Evolutionary conservation across 2,888 invertebrate species (phyloP).

Genomic region (Harpagoxenus sublaevis): DNA sequence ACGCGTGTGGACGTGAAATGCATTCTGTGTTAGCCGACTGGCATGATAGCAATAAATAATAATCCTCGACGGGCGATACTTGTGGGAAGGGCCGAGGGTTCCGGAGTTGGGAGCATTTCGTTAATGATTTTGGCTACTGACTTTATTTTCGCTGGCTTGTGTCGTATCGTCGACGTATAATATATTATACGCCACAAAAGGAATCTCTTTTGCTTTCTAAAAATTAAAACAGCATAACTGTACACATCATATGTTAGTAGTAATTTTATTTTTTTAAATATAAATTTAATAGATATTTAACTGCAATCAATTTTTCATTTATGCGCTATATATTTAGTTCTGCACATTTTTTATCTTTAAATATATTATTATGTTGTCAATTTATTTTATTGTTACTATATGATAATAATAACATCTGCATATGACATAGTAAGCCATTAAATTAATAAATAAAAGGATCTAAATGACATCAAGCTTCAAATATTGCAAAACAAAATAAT

Average conservation of each 20-base stretch:
- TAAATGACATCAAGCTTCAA: neutral
- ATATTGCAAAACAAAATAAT: neutral
- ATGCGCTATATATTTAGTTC: neutral
- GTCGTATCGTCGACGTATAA: neutral
- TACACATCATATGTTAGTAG: neutral
- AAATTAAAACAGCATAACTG: neutral
- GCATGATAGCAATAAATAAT: constrained; percentile 81
- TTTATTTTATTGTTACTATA: neutral
- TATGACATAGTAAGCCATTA: too few species aligned
- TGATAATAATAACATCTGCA: too few species aligned
- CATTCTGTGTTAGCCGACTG: constrained; percentile 45
- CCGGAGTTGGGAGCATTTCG: constrained; percentile 49
- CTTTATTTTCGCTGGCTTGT: constrained; percentile 64
- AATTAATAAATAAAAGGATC: too few species aligned
- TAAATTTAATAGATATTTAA: neutral
- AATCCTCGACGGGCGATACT: constrained; percentile 79
- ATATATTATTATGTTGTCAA: neutral
- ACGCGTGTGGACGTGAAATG: constrained; percentile 56
- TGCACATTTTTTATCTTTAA: neutral
- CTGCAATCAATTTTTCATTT: neutral
- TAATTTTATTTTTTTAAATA: neutral
- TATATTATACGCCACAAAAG: neutral
- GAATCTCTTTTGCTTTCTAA: neutral
- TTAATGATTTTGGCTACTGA: constrained; percentile 71
- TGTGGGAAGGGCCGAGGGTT: constrained; percentile 74